Evolutionary conservation across 2,113 vertebrate genomes (phyloP).

Genomic region (Heteronetta atricapilla): DNA sequence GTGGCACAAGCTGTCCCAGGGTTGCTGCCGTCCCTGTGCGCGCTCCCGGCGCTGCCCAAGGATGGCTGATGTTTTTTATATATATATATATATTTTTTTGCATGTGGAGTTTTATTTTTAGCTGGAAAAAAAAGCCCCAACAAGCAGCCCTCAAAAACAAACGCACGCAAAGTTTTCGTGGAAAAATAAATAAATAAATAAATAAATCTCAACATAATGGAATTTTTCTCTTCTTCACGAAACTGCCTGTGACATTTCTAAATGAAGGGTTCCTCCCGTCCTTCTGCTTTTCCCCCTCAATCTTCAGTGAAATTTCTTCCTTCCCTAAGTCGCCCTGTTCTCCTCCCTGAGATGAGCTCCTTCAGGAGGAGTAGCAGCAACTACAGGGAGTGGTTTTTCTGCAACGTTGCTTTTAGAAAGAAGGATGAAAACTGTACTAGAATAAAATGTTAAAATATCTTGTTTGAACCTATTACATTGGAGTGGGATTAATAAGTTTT

Average conservation of each 20-base stretch:
- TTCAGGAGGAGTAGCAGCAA: neutral
- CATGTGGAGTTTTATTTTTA: constrained; percentile 43
- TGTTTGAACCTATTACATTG: neutral
- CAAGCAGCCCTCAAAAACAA: constrained; percentile 20
- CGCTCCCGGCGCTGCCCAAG: neutral
- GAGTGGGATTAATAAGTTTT: neutral
- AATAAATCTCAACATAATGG: neutral
- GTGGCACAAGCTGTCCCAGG: neutral
- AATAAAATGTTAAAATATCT: neutral
- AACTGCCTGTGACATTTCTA: constrained; percentile 8
- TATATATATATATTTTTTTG: neutral
- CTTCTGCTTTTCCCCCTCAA: neutral
- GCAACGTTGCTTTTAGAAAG: neutral
- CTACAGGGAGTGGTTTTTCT: neutral
- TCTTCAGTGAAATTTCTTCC: neutral
- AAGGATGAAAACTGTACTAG: neutral
- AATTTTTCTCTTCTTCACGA: neutral
- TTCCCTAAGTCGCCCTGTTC: neutral
- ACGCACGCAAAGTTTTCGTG: neutral
- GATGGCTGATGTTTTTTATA: neutral
- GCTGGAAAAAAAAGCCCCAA: neutral
- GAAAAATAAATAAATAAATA: too few species aligned
- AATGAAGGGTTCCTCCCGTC: constrained; percentile 11
- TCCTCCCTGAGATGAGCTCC: neutral
- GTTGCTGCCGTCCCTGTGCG: constrained; percentile 14